phyloP scores from a whole-genome alignment of 2,113 vertebrate genomes.

The Illadopsis cleaveri region DNA sequence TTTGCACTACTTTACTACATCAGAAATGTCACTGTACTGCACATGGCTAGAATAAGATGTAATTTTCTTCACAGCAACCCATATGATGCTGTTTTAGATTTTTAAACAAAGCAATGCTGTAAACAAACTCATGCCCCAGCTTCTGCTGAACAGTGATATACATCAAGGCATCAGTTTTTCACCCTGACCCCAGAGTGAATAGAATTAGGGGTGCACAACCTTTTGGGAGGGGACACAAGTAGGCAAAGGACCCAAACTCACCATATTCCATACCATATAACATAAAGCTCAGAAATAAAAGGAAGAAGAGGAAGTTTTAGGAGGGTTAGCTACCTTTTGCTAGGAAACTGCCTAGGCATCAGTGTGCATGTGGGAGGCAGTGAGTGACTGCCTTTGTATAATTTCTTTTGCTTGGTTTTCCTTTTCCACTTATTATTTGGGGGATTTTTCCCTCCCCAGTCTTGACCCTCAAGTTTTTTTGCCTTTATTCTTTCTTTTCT shows the following conservation, averaged over 20 bases:
- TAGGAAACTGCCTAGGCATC: neutral
- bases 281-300: neutral
- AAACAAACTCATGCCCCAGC: neutral
- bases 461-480: neutral
- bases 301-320: neutral
- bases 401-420: neutral
- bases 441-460: rapidly evolving
- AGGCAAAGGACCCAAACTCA: neutral
- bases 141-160: neutral
- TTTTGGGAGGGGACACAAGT: neutral
- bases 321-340: neutral
- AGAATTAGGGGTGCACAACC: neutral
- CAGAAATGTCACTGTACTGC: neutral
- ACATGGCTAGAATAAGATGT: neutral
- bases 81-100: neutral
- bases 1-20: neutral
- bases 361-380: rapidly evolving
- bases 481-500: neutral
- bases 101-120: neutral
- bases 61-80: neutral
- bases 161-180: neutral
- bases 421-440: neutral
- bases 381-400: neutral
- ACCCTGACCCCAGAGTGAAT: neutral
- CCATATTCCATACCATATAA: neutral